A percentile compares a stretch with the other conserved stretches of the same genome.
Conservation (phyloP, 2,797 vertebrate genomes). For the Antennarius maculatus region DNA sequence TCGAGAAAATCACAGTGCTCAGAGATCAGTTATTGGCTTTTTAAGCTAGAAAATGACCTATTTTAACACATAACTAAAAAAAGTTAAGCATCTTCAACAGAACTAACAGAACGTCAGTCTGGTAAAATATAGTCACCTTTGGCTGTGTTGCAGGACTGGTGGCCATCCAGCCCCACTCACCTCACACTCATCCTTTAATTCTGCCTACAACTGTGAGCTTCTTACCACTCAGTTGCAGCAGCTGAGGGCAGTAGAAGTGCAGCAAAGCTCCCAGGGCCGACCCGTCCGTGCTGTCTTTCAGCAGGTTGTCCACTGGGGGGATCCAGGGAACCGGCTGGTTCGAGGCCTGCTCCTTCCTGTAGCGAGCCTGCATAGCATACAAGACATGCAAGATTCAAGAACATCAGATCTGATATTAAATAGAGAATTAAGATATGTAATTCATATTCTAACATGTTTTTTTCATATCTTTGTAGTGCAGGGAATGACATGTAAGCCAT, state of each 20-base stretch:
- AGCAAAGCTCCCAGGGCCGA: conserved; percentile 91
- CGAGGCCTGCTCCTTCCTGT: conserved; percentile 91
- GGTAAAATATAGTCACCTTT: not conserved
- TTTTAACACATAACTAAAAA: too few species aligned
- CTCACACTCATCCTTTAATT: not conserved
- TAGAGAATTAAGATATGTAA: not conserved
- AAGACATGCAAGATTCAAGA: conserved; percentile 3
- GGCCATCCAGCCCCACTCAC: not conserved
- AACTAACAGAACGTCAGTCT: too few species aligned
- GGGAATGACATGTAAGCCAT: not conserved
- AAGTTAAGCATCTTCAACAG: not conserved
- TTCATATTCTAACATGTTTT: not conserved
- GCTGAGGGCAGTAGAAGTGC: conserved; percentile 95
- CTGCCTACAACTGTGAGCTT: conserved; percentile 4
- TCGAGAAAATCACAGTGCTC: not conserved
- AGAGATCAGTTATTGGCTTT: too few species aligned
- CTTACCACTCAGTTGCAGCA: conserved; percentile 88
- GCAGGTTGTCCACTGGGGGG: conserved; percentile 92
- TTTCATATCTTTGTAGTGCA: not conserved
- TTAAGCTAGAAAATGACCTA: too few species aligned
- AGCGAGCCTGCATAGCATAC: conserved; percentile 85
- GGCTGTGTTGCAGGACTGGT: not conserved
- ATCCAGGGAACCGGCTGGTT: conserved; percentile 90
- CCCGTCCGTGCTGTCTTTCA: conserved; percentile 94
- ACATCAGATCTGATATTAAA: not conserved